phyloP scores from a whole-genome alignment of 2,888 invertebrate species.

The Agrochola macilenta region DNA sequence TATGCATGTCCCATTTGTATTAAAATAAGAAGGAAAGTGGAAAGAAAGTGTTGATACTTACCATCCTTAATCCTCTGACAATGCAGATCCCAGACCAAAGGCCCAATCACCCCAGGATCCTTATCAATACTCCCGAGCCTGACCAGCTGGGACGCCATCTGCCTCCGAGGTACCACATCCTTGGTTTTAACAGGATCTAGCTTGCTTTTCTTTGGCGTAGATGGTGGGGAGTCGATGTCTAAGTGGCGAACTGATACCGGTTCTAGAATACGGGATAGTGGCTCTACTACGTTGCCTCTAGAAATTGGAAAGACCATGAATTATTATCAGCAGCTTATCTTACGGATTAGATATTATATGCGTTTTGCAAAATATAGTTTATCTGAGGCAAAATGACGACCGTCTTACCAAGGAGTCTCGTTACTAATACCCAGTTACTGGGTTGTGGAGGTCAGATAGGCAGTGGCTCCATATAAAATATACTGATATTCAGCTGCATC shows the following conservation, averaged over 20 bases:
- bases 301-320: slow-evolving; percentile 11
- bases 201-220: slow-evolving; percentile 73
- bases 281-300: slow-evolving; percentile 94
- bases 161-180: slow-evolving; percentile 82
- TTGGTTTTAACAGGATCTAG: slow-evolving; percentile 67
- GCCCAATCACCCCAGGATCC: slow-evolving; percentile 96
- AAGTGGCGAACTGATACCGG: slow-evolving; percentile 94
- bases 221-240: slow-evolving; percentile 89
- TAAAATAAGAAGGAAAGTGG: not conserved
- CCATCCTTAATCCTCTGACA: slow-evolving; percentile 92
- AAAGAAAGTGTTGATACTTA: slow-evolving; percentile 66
- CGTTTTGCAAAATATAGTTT: too few species aligned
- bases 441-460: too few species aligned
- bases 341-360: too few species aligned
- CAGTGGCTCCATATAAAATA: too few species aligned
- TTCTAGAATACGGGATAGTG: slow-evolving; percentile 94
- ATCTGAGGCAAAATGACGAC: too few species aligned
- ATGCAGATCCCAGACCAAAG: slow-evolving; percentile 95
- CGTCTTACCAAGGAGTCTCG: too few species aligned
- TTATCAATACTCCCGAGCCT: slow-evolving; percentile 94
- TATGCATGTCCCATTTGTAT: not conserved
- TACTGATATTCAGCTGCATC: too few species aligned
- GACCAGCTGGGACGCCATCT: slow-evolving; percentile 88
- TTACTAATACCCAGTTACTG: too few species aligned
- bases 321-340: too few species aligned